These are phyloP conservation scores for Amphibalanus amphitrite DNA, from an alignment of 1,140 invertebrate species.

Conservation along the genomic window DNA sequence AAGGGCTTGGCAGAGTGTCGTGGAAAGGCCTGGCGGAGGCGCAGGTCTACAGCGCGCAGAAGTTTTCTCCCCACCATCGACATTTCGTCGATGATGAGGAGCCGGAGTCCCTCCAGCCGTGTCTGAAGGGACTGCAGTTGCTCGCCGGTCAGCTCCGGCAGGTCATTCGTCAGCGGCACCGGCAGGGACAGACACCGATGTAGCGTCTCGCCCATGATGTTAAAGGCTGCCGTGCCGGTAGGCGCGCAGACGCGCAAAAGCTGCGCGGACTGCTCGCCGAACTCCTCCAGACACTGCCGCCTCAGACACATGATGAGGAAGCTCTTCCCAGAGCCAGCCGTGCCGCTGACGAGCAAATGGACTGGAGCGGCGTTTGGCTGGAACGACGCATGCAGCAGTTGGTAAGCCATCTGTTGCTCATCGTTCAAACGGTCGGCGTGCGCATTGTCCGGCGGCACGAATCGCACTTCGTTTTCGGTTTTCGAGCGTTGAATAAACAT, in stretches of 20 bases:
- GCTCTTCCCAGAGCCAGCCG: conserved; percentile 3
- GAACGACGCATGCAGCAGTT: neutral
- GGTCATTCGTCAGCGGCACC: conserved; percentile 4
- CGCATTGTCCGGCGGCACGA: neutral
- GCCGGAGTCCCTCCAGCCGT: conserved; percentile 1
- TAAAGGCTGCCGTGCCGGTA: conserved; percentile 4
- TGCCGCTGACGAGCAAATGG: conserved; percentile 5
- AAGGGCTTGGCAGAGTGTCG: neutral
- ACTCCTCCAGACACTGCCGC: neutral
- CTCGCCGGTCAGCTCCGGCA: conserved; percentile 3
- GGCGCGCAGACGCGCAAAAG: conserved; percentile 5
- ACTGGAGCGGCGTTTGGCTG: neutral
- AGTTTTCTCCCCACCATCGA: conserved; percentile 4
- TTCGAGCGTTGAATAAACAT: neutral
- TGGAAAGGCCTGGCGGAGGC: neutral
- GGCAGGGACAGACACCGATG: conserved; percentile 6
- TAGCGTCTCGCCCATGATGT: conserved; percentile 10
- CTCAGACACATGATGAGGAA: conserved; percentile 7
- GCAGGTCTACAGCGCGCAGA: conserved; percentile 3
- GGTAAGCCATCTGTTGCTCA: neutral
- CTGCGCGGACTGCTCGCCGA: neutral
- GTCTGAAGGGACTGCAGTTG: neutral
- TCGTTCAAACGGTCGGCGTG: neutral
- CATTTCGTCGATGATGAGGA: conserved; percentile 10
- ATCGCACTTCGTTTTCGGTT: neutral